Percentiles rank a stretch among this genome's conserved stretches.
These are phyloP conservation scores for Condylura cristata DNA, from an alignment of 2,113 vertebrate genomes.

Conservation along the genomic window DNA sequence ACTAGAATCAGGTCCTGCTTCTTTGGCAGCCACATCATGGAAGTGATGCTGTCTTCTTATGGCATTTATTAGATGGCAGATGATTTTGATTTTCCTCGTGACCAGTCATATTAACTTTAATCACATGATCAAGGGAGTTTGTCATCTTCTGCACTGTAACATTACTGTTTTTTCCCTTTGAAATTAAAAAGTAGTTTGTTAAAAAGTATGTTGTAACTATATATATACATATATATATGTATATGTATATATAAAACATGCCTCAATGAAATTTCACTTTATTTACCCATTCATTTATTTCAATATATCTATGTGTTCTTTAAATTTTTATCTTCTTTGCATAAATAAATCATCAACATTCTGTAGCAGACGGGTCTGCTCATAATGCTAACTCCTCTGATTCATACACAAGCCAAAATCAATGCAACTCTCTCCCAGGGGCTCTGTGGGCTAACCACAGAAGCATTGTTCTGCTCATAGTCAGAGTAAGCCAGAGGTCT, in stretches of 20 bases:
- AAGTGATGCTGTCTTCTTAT: neutral
- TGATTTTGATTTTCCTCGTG: neutral
- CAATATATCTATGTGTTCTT: neutral
- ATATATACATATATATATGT: neutral
- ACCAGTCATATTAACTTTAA: neutral
- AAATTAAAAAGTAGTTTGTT: neutral
- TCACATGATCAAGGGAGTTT: neutral
- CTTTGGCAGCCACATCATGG: neutral
- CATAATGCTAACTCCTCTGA: neutral
- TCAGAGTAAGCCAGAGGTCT: neutral
- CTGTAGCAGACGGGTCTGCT: neutral
- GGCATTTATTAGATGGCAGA: neutral
- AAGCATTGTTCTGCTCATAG: neutral
- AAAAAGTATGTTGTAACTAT: constrained; percentile 1
- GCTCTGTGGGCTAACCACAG: neutral
- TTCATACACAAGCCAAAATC: neutral
- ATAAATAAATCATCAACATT: neutral
- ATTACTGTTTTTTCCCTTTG: neutral
- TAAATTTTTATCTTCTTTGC: neutral
- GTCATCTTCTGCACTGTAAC: neutral
- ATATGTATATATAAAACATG: neutral
- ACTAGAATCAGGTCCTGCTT: neutral
- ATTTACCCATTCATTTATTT: neutral
- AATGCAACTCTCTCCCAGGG: neutral
- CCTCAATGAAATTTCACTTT: neutral